Percentiles rank a stretch among this genome's conserved stretches.
Evolutionary conservation across 1,140 invertebrate genomes (phyloP).

Genomic region (Saccostrea glomerata): DNA sequence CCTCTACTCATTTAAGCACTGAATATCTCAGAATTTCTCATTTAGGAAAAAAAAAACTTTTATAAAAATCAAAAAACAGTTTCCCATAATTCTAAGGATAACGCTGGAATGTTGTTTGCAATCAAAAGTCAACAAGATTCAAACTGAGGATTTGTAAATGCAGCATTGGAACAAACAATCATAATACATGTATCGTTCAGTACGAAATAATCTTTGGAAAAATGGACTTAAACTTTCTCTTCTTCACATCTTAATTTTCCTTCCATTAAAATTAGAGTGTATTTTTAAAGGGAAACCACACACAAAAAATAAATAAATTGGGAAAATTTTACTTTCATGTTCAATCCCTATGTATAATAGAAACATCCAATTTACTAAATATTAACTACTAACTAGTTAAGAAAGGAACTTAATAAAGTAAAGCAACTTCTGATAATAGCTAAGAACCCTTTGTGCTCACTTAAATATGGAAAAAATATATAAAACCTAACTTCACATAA

Average conservation of each 20-base stretch:
- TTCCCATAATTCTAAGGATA: slow-evolving; percentile 13
- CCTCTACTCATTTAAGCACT: background rate
- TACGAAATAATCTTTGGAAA: background rate
- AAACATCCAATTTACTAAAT: too few relatives aligned
- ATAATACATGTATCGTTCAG: background rate
- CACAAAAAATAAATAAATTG: background rate
- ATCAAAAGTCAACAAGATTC: slow-evolving; percentile 4
- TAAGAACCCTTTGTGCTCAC: too few relatives aligned
- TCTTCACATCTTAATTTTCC: background rate
- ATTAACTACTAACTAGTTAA: too few relatives aligned
- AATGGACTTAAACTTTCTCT: background rate
- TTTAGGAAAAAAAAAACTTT: background rate
- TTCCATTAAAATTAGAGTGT: background rate
- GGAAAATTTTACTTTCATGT: too few relatives aligned
- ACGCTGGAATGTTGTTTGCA: slow-evolving; percentile 12
- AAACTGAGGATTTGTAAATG: background rate
- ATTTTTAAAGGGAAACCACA: background rate
- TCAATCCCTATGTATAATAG: too few relatives aligned
- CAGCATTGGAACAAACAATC: background rate
- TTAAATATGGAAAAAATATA: too few relatives aligned
- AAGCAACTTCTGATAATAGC: too few relatives aligned
- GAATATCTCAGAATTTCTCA: slow-evolving; percentile 12
- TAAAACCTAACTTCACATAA: too few relatives aligned
- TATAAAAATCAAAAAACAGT: slow-evolving; percentile 18
- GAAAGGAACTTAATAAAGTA: too few relatives aligned